Base-by-base conservation (phyloP, 2,797 vertebrate species). In the Sphenopsis melanotis region DNA sequence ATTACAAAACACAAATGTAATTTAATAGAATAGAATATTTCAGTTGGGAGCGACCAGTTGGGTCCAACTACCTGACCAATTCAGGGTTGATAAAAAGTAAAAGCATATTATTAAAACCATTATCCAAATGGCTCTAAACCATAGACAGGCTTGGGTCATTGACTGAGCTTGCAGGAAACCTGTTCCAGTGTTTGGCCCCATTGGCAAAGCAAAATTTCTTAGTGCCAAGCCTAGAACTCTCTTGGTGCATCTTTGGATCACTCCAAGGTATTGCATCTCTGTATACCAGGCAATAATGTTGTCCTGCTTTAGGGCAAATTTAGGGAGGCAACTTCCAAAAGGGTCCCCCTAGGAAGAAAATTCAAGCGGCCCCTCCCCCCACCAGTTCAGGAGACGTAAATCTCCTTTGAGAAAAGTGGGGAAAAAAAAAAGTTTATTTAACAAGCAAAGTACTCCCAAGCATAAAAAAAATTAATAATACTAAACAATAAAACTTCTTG, bases 351-450 rank as follows among this genome's bases (percentile, higher is more conserved):
- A 52, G 36, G 29, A 41, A 64, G 16, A 2, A 78, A 34, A 64
- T 44, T 78, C 21, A 64, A 30, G 49, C 0, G 0, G 8, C 2
- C 2, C 12, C 4, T 30, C 6, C 2, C 7, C 16, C 4, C 20
- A 23, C 10, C 15, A 36, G 27, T 30, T 19, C 8, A 9, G 32
- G 24, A 41, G 59, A 30, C 10, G 36, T 36, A 53, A 36, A 53
- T 36, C 15, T 53, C 6, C 17, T 36, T 44, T 0, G 4, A 64
- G n/a, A 23, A 36, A 78, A 30, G 21, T 15, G 11, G 17, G 26
- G 26, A 2, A 20, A 30, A 63, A 41, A 49, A 24, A 27, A 11
- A 2, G 9, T 42, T 42, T 36, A 24, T 36, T 53, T 36, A 44
- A 23, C 17, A 12, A 44, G 3, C 6, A 77, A 44, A 44, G 5